phyloP scores from a whole-genome alignment of 2,888 invertebrate genomes.

The Hemicrepidius hirtus region DNA sequence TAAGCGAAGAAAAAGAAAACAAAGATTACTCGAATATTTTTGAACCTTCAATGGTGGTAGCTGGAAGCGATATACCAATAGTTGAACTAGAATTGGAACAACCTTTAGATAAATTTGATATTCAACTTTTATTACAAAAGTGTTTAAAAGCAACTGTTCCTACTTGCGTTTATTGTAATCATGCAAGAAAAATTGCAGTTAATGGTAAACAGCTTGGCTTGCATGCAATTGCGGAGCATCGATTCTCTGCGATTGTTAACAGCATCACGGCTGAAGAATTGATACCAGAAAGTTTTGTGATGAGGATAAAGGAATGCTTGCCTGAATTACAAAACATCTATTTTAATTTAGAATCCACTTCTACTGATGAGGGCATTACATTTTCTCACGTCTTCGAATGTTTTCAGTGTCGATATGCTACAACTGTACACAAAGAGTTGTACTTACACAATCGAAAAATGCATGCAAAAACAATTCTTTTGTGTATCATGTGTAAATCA shows the following conservation, averaged over 20 bases:
- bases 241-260: slow-evolving; percentile 86
- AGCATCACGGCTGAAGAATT: slow-evolving; percentile 86
- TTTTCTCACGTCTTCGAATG: slow-evolving; percentile 87
- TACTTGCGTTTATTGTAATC: slow-evolving; percentile 89
- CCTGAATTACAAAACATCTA: slow-evolving; percentile 78
- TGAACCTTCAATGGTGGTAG: slow-evolving; percentile 69
- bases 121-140: slow-evolving; percentile 82
- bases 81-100: slow-evolving; percentile 84
- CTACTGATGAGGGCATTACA: slow-evolving; percentile 75
- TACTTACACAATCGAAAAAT: slow-evolving; percentile 90
- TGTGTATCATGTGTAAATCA: slow-evolving; percentile 91
- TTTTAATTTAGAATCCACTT: slow-evolving; percentile 84
- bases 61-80: slow-evolving; percentile 79
- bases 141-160: slow-evolving; percentile 82
- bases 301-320: slow-evolving; percentile 78
- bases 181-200: slow-evolving; percentile 89
- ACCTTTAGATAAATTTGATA: slow-evolving; percentile 84
- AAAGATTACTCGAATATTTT: slow-evolving; percentile 63
- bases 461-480: slow-evolving; percentile 87
- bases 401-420: slow-evolving; percentile 88
- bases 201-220: slow-evolving; percentile 87
- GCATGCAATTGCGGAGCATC: slow-evolving; percentile 87
- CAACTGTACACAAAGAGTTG: slow-evolving; percentile 87
- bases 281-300: slow-evolving; percentile 81
- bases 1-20: slow-evolving; percentile 61